Conservation (phyloP, 1,140 invertebrate species). For the Sycophaga agraensis region DNA sequence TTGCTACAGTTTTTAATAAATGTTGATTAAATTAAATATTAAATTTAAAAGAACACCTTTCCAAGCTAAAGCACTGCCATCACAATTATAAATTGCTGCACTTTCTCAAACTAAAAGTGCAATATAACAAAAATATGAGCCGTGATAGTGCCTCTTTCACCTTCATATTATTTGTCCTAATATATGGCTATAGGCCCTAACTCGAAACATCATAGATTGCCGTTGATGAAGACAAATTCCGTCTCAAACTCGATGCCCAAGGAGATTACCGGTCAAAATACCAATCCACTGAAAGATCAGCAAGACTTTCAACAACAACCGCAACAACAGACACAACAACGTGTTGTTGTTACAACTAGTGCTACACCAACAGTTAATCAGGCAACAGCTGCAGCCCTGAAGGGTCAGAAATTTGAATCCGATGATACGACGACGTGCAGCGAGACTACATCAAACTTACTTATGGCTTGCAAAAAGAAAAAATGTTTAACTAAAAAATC, state of each 20-base stretch:
- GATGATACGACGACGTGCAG: conserved; percentile 52
- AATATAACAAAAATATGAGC: conserved; percentile 30
- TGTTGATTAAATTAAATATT: no score
- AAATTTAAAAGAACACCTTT: no score
- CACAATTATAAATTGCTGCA: no score
- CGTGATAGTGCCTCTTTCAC: conserved; percentile 54
- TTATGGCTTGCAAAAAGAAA: conserved; percentile 42
- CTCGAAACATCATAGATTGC: conserved; percentile 54
- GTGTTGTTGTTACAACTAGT: neutral
- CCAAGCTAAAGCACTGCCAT: no score
- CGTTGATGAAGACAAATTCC: conserved; percentile 50
- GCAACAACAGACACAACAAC: neutral
- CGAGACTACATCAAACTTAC: conserved; percentile 49
- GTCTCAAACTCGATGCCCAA: conserved; percentile 45
- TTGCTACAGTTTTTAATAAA: no score
- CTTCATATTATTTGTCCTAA: conserved; percentile 56
- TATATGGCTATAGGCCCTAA: conserved; percentile 60
- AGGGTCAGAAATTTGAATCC: conserved; percentile 45
- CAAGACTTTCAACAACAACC: conserved; percentile 34
- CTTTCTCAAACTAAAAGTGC: no score
- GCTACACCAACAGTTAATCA: neutral
- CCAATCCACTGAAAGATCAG: conserved; percentile 28
- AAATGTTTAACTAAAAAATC: conserved; percentile 53
- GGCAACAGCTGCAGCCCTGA: neutral
- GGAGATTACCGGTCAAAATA: conserved; percentile 37